A percentile compares a stretch with the other conserved stretches of the same genome.
phyloP scores from a whole-genome alignment of 2,888 invertebrate species.

The Ormyrus labotus region DNA sequence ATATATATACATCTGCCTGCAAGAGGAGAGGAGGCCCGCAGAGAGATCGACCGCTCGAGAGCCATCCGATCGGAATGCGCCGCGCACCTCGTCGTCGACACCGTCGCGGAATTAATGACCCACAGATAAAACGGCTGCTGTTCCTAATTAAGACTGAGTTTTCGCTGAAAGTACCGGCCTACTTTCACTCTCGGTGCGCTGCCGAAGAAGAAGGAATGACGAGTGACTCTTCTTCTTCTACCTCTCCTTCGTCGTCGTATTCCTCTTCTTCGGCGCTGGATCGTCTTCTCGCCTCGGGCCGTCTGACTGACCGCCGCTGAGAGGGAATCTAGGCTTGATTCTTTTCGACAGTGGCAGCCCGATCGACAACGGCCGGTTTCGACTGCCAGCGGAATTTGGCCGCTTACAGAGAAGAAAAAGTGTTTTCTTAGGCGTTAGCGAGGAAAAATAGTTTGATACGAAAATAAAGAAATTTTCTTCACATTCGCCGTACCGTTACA shows the following conservation, averaged over 20 bases:
- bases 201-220: not conserved
- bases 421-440: slow-evolving; percentile 9
- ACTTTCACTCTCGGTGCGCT: slow-evolving; percentile 59
- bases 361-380: not conserved
- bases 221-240: not conserved
- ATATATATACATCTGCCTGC: not conserved
- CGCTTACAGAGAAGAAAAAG: slow-evolving; percentile 36
- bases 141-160: slow-evolving; percentile 70
- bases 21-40: not conserved
- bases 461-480: slow-evolving; percentile 49
- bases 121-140: slow-evolving; percentile 70
- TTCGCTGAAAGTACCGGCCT: slow-evolving; percentile 66
- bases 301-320: not conserved
- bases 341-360: slow-evolving; percentile 21
- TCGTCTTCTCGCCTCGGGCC: too few species aligned
- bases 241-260: not conserved
- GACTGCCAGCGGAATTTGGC: slow-evolving; percentile 50
- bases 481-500: slow-evolving; percentile 2
- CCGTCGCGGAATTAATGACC: slow-evolving; percentile 71
- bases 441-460: slow-evolving; percentile 30
- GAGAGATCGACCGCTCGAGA: slow-evolving; percentile 60
- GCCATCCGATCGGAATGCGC: slow-evolving; percentile 71
- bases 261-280: not conserved
- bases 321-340: slow-evolving; percentile 49
- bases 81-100: slow-evolving; percentile 62